These are phyloP conservation scores for Biston stratarius DNA, from an alignment of 2,888 invertebrate species.

Conservation along the genomic window DNA sequence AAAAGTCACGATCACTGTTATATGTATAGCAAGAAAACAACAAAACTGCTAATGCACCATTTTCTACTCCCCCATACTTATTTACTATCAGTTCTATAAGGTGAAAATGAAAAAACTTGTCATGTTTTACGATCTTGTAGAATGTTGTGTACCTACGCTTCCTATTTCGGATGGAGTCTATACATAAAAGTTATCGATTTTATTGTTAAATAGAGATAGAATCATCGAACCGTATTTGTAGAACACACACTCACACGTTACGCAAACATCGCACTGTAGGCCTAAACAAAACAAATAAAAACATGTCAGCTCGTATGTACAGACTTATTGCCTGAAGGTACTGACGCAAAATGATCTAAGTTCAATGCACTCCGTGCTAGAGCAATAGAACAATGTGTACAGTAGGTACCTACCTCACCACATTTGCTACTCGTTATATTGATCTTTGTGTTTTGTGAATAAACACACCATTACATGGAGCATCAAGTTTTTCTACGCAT, in stretches of 20 bases:
- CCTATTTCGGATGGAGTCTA: constrained; percentile 5
- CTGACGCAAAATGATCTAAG: constrained; percentile 53
- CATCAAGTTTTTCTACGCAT: constrained; percentile 12
- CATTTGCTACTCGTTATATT: constrained; percentile 50
- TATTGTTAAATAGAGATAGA: constrained; percentile 4
- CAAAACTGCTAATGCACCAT: constrained; percentile 7
- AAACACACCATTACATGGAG: constrained; percentile 37
- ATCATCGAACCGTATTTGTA: constrained; percentile 8
- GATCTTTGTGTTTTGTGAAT: constrained; percentile 53
- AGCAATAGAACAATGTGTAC: constrained; percentile 49
- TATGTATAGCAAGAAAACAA: constrained; percentile 2
- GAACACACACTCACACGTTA: constrained; percentile 12
- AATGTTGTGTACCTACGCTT: constrained; percentile 28
- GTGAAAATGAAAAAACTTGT: constrained; percentile 26
- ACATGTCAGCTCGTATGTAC: constrained; percentile 29
- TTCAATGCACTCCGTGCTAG: constrained; percentile 54
- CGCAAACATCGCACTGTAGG: constrained; percentile 23
- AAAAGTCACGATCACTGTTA: constrained; percentile 29
- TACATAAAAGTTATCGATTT: constrained; percentile 11
- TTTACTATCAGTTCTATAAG: constrained; percentile 26
- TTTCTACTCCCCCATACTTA: constrained; percentile 22
- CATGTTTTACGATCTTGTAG: constrained; percentile 29
- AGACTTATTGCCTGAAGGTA: constrained; percentile 43
- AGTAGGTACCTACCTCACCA: constrained; percentile 35
- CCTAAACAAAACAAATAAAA: constrained; percentile 24